Evolutionary conservation across 1,140 invertebrate species (phyloP).

Genomic region (Drosophila lini): DNA sequence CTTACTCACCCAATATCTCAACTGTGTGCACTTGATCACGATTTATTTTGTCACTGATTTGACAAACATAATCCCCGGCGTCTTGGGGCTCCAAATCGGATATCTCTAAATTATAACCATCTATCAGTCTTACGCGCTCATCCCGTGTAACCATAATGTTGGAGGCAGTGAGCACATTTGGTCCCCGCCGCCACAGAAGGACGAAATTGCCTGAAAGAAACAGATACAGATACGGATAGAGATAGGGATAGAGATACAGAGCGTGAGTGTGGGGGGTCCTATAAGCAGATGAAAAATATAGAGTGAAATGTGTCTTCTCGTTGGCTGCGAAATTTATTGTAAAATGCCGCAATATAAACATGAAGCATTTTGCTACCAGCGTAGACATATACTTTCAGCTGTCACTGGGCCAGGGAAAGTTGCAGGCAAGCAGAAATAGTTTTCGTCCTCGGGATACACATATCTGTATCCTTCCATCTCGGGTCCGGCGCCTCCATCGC

Average conservation of each 20-base stretch:
- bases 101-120: conserved; percentile 89
- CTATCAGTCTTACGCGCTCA: conserved; percentile 87
- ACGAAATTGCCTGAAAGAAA: conserved; percentile 86
- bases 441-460: conserved; percentile 45
- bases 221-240: conserved; percentile 21
- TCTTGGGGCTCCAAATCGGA: conserved; percentile 86
- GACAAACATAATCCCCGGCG: conserved; percentile 87
- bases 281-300: conserved; percentile 46
- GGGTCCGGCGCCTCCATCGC: conserved; percentile 21
- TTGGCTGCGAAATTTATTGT: conserved; percentile 69
- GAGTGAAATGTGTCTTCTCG: conserved; percentile 51
- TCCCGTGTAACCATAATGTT: conserved; percentile 89
- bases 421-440: conserved; percentile 48
- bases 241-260: conserved; percentile 14
- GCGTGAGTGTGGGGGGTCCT: neutral
- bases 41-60: conserved; percentile 88
- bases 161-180: conserved; percentile 88
- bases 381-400: conserved; percentile 53
- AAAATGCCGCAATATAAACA: conserved; percentile 74
- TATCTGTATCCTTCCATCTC: conserved; percentile 32
- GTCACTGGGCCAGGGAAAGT: conserved; percentile 45
- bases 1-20: conserved; percentile 83
- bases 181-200: conserved; percentile 88
- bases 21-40: conserved; percentile 86
- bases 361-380: conserved; percentile 60